These are phyloP conservation scores for Hystrix cristata DNA, from an alignment of 2,113 vertebrate species.

Conservation along the genomic window DNA sequence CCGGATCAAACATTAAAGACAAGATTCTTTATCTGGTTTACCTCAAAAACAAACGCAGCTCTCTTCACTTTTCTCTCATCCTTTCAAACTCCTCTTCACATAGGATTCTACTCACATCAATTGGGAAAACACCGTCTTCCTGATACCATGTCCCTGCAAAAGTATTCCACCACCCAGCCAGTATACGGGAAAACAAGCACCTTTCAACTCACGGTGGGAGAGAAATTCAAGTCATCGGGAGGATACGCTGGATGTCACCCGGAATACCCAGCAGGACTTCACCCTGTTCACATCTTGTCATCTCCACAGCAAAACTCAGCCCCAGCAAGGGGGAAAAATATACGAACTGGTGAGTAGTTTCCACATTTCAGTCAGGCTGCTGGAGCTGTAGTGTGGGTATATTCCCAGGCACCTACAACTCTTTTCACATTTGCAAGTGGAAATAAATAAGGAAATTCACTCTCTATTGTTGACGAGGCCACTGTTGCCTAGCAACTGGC, in stretches of 20 bases:
- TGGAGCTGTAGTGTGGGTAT: accelerated
- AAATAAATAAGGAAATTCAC: neutral
- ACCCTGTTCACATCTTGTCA: neutral
- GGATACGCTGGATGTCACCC: neutral
- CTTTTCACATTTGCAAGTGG: neutral
- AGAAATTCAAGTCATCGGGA: neutral
- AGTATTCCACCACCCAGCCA: constrained; percentile 60
- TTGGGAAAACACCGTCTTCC: constrained; percentile 58
- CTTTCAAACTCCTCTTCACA: constrained; percentile 61
- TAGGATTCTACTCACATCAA: neutral
- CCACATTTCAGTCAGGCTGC: neutral
- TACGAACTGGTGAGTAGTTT: neutral
- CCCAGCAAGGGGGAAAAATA: neutral
- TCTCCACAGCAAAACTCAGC: accelerated
- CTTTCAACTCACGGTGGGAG: neutral
- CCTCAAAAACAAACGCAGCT: constrained; percentile 78
- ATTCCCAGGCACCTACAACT: neutral
- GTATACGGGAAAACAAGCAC: constrained; percentile 10
- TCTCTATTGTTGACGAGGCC: neutral
- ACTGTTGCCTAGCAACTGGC: neutral
- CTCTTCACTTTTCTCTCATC: constrained; percentile 71
- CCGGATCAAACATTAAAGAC: constrained; percentile 72
- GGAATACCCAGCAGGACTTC: neutral
- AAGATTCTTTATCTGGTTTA: constrained; percentile 82
- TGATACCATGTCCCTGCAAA: constrained; percentile 64